phyloP scores from a whole-genome alignment of 2,113 vertebrate species.

The Anoura caudifer region DNA sequence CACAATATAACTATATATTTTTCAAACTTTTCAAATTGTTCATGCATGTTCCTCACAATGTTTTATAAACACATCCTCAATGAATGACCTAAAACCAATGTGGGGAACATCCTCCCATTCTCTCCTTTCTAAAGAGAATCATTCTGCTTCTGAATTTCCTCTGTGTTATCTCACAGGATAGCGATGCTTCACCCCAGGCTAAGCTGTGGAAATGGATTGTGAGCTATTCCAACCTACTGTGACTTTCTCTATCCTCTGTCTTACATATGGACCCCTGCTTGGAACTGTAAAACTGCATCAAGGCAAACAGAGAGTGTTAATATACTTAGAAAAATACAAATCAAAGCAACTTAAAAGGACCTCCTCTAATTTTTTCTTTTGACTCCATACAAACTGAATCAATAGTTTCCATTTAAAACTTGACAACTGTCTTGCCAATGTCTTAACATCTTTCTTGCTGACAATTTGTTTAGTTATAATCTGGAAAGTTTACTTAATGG shows the following conservation, averaged over 20 bases:
- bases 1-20: neutral
- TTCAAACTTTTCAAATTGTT: neutral
- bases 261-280: neutral
- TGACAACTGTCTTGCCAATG: neutral
- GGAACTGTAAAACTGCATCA: neutral
- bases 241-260: constrained; percentile 47
- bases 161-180: constrained; percentile 12
- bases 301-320: constrained; percentile 42
- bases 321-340: neutral
- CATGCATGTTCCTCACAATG: neutral
- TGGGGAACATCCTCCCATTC: neutral
- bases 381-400: neutral
- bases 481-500: neutral
- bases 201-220: constrained; percentile 41
- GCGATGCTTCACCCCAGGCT: constrained; percentile 28
- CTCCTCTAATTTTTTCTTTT: neutral
- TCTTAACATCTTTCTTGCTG: neutral
- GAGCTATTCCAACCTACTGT: constrained; percentile 37
- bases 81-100: neutral
- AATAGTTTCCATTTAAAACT: neutral
- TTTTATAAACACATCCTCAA: neutral
- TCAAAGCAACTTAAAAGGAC: neutral
- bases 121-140: constrained; percentile 41
- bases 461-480: neutral
- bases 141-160: constrained; percentile 9